Percentiles rank a stretch among this genome's conserved stretches.
Evolutionary conservation across 2,888 invertebrate species (phyloP).

Genomic region (Drosophila multiciliata): DNA sequence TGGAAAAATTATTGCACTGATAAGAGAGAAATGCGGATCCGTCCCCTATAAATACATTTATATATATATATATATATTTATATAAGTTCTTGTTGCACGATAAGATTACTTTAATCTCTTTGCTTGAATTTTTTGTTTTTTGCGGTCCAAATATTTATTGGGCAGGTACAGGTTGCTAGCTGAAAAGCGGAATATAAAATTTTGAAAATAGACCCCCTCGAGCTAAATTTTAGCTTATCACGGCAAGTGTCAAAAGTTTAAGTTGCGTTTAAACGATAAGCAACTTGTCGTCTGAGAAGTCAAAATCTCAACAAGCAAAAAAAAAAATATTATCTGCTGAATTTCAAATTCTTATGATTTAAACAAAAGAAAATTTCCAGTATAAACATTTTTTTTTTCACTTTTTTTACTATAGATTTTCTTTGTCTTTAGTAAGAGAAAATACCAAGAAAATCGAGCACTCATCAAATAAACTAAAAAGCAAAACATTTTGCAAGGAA

Average conservation of each 20-base stretch:
- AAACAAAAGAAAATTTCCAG: not conserved
- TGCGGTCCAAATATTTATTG: not conserved
- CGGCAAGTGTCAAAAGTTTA: conserved; percentile 35
- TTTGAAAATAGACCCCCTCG: conserved; percentile 28
- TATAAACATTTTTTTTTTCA: not conserved
- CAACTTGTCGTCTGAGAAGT: conserved; percentile 4
- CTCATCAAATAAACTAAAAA: not conserved
- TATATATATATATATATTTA: conserved; percentile 5
- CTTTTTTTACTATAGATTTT: not conserved
- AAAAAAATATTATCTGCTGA: not conserved
- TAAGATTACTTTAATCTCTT: conserved; percentile 29
- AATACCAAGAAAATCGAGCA: not conserved
- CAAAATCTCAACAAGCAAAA: conserved; percentile 21
- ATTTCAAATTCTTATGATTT: not conserved
- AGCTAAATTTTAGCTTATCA: conserved; percentile 35
- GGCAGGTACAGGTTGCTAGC: not conserved
- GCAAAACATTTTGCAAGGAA: not conserved
- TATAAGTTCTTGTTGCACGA: conserved; percentile 8
- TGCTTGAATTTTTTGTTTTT: not conserved
- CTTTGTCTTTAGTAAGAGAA: not conserved
- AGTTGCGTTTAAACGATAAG: conserved; percentile 24
- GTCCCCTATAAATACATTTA: conserved; percentile 9
- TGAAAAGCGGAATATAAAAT: not conserved
- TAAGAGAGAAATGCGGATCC: conserved; percentile 6
- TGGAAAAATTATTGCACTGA: conserved; percentile 44